Conservation (phyloP, 2,113 vertebrate species). For the Cyanistes caeruleus region DNA sequence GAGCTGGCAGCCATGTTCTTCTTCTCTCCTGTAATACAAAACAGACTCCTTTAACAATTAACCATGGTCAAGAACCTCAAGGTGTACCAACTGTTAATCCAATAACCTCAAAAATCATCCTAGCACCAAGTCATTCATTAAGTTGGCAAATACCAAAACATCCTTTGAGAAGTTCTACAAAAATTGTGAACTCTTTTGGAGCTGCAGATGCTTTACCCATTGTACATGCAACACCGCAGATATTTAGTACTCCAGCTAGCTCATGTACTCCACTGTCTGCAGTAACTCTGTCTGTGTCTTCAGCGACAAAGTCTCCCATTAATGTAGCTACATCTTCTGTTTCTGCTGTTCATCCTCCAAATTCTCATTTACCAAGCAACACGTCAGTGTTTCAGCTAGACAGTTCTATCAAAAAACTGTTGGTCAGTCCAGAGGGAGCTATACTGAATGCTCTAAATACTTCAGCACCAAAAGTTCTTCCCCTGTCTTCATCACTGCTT, state of each 20-base stretch:
- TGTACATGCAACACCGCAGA: conserved; percentile 78
- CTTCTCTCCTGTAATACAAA: conserved; percentile 84
- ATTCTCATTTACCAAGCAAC: conserved; percentile 66
- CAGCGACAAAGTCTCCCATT: conserved; percentile 64
- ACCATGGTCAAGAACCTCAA: conserved; percentile 57
- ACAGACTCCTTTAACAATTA: conserved; percentile 69
- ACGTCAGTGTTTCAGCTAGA: conserved; percentile 74
- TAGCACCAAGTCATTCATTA: conserved; percentile 65
- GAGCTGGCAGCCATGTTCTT: conserved; percentile 90
- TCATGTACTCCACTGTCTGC: conserved; percentile 63
- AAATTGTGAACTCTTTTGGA: conserved; percentile 79
- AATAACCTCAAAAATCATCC: conserved; percentile 63
- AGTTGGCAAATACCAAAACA: conserved; percentile 68
- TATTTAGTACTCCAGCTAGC: conserved; percentile 69
- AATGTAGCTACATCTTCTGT: conserved; percentile 64
- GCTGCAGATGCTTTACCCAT: conserved; percentile 77
- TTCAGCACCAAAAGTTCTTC: conserved; percentile 69
- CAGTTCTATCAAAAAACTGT: conserved; percentile 82
- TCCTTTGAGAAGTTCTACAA: conserved; percentile 76
- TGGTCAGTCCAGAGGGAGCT: conserved; percentile 89
- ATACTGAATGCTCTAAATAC: conserved; percentile 85
- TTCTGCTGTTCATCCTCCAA: conserved; percentile 56
- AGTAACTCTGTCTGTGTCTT: conserved; percentile 58
- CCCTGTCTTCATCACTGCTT: conserved; percentile 71
- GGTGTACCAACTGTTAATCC: conserved; percentile 37